phyloP scores from a whole-genome alignment of 2,113 vertebrate species.

The Pygoscelis adeliae region DNA sequence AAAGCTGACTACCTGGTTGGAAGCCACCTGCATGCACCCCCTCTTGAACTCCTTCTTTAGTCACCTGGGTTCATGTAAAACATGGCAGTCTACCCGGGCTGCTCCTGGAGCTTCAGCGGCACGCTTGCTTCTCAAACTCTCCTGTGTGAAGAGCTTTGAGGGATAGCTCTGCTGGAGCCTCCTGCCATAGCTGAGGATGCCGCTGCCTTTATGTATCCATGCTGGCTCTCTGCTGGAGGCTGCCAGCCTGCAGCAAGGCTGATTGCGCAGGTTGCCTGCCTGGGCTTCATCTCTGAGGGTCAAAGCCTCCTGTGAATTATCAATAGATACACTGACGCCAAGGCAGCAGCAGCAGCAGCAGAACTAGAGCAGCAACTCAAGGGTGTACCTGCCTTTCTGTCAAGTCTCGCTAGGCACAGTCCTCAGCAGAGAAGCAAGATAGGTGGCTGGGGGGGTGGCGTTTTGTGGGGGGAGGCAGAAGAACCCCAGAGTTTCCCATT shows the following conservation, averaged over 20 bases:
- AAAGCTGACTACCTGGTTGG: accelerated
- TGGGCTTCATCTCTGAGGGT: background rate
- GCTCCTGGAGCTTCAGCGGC: background rate
- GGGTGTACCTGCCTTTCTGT: accelerated
- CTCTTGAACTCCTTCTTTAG: background rate
- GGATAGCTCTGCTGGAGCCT: background rate
- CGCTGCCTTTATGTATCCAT: accelerated
- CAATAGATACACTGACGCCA: background rate
- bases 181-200: background rate
- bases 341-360: background rate
- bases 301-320: background rate
- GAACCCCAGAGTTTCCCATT: background rate
- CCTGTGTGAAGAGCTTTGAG: background rate
- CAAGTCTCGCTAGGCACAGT: accelerated
- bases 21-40: background rate
- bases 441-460: background rate
- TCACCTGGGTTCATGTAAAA: background rate
- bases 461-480: background rate
- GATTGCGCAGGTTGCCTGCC: background rate
- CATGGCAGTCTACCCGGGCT: background rate
- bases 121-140: accelerated
- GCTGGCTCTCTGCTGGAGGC: background rate
- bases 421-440: background rate
- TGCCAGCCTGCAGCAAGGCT: background rate
- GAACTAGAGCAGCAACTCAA: background rate